Conservation (phyloP, 2,888 invertebrate species). For the Philopedon plagiatum region DNA sequence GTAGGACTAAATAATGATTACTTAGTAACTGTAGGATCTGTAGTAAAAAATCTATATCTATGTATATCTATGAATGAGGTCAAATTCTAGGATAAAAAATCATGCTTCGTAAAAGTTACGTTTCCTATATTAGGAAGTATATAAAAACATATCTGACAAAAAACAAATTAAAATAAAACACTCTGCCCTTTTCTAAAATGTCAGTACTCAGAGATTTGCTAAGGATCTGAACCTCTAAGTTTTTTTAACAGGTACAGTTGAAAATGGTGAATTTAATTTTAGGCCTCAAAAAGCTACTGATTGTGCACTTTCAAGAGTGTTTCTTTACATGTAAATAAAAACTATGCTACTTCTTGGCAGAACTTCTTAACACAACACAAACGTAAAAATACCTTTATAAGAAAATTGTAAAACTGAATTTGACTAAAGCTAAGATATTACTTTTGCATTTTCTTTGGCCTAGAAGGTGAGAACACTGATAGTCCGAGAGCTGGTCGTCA, state of each 20-base stretch:
- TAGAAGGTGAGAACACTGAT: neutral
- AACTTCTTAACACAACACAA: too few species aligned
- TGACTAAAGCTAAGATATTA: too few species aligned
- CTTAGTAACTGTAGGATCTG: too few species aligned
- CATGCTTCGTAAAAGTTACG: neutral
- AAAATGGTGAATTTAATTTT: conserved; percentile 57
- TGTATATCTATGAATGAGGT: too few species aligned
- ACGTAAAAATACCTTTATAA: too few species aligned
- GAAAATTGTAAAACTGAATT: too few species aligned
- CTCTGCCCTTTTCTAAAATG: conserved; percentile 8
- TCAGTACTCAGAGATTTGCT: conserved; percentile 39
- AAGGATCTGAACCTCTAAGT: conserved; percentile 53
- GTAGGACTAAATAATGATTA: neutral
- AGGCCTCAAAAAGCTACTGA: conserved; percentile 66
- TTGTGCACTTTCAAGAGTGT: conserved; percentile 56
- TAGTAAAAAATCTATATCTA: too few species aligned
- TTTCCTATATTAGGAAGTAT: neutral
- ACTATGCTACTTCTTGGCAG: conserved; percentile 20
- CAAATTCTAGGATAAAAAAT: too few species aligned
- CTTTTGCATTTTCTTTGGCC: too few species aligned
- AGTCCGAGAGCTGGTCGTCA: too few species aligned
- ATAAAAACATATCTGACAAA: neutral
- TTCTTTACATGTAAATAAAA: neutral
- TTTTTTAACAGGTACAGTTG: conserved; percentile 60
- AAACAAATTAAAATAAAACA: neutral